Evolutionary conservation across 2,888 invertebrate species (phyloP).

Genomic region (Cerceris ruficornis): DNA sequence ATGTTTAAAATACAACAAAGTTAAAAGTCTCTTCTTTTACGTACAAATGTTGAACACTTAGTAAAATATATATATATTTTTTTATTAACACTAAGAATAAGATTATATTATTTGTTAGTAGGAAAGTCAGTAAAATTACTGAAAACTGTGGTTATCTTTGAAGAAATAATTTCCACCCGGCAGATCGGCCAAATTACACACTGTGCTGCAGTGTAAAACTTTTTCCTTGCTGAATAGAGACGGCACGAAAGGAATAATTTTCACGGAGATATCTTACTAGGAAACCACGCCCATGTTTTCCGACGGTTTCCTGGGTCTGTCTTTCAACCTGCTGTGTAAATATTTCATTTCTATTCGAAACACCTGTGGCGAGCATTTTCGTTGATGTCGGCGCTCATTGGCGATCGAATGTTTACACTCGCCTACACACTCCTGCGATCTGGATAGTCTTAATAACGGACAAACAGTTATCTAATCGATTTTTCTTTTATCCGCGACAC

Average conservation of each 20-base stretch:
- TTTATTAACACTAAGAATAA: too few relatives aligned
- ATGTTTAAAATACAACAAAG: too few relatives aligned
- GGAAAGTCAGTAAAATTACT: too few relatives aligned
- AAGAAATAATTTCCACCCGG: too few relatives aligned
- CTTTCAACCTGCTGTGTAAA: constrained; percentile 41
- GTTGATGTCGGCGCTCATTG: constrained; percentile 17
- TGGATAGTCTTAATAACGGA: constrained; percentile 9
- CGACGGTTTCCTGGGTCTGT: constrained; percentile 23
- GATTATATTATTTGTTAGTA: too few relatives aligned
- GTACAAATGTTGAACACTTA: not conserved
- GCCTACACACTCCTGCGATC: constrained; percentile 7
- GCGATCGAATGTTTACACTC: constrained; percentile 1
- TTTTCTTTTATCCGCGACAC: constrained; percentile 12
- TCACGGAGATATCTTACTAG: constrained; percentile 30
- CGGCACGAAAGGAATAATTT: not conserved
- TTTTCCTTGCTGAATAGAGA: not conserved
- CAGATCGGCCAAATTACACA: too few relatives aligned
- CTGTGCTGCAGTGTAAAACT: not conserved
- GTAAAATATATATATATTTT: not conserved
- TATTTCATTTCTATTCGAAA: constrained; percentile 47
- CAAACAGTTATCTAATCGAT: constrained; percentile 34
- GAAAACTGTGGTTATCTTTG: too few relatives aligned
- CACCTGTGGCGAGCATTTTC: constrained; percentile 53
- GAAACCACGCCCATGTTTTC: constrained; percentile 50
- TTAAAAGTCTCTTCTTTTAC: too few relatives aligned